A percentile compares a stretch with the other conserved stretches of the same genome.
Evolutionary conservation across 2,797 vertebrate species (phyloP).

Genomic region (Lepus oiostolus): DNA sequence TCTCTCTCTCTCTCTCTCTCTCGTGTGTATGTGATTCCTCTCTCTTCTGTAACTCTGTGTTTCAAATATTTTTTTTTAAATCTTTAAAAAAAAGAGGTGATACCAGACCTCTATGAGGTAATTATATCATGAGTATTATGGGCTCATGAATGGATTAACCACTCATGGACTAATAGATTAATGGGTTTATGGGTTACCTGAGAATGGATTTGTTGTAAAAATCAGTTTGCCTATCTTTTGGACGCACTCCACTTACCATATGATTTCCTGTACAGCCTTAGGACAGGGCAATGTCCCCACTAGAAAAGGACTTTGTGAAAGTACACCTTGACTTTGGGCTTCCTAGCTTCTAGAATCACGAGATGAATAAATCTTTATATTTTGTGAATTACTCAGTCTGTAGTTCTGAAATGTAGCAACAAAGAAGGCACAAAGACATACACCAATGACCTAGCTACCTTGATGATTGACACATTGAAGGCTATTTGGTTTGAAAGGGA

Average conservation of each 20-base stretch:
- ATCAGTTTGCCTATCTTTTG: not conserved
- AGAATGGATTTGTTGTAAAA: not conserved
- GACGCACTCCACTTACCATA: rapidly evolving
- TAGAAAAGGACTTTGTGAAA: no score
- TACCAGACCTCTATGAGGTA: not conserved
- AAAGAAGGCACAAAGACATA: not conserved
- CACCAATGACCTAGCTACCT: not conserved
- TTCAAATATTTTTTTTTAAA: no score
- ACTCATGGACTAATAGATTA: not conserved
- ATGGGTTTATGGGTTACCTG: no score
- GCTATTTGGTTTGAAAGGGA: not conserved
- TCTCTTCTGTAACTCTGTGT: no score
- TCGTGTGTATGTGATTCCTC: no score
- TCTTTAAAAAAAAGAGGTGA: no score
- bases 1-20: no score
- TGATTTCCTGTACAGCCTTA: rapidly evolving
- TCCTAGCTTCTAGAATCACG: not conserved
- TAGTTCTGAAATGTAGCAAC: not conserved
- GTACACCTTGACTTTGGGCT: no score
- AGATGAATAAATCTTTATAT: not conserved
- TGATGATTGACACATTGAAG: not conserved
- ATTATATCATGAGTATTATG: no score
- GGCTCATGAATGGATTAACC: not conserved
- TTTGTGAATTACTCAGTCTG: not conserved
- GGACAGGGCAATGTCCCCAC: not conserved